Conservation (phyloP, 1,140 invertebrate genomes). For the Maconellicoccus hirsutus region DNA sequence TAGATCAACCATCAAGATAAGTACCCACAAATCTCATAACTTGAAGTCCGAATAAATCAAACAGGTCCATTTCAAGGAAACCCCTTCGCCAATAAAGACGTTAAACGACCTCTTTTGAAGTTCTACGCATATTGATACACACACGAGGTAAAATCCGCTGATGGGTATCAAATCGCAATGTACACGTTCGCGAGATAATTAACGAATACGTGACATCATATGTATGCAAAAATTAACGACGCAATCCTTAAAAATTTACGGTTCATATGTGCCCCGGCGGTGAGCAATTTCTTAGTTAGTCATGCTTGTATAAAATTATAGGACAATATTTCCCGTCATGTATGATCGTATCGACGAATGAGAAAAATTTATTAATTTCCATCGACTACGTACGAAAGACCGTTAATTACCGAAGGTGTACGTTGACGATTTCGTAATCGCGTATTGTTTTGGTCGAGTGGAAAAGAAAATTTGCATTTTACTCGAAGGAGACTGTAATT, state of each 20-base stretch:
- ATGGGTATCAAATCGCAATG: no score
- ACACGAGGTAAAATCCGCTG: no score
- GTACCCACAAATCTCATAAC: no score
- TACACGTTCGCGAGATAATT: background rate
- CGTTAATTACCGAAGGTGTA: background rate
- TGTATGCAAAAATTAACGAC: background rate
- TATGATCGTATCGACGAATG: background rate
- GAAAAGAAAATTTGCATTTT: background rate
- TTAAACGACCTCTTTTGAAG: no score
- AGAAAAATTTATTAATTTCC: background rate
- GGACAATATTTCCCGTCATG: conserved; percentile 8
- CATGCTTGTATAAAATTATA: background rate
- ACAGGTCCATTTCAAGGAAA: no score
- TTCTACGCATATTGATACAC: background rate
- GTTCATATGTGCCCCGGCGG: no score
- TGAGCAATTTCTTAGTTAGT: no score
- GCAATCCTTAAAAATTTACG: background rate
- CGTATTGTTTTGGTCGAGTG: background rate
- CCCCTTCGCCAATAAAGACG: no score
- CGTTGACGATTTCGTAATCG: background rate
- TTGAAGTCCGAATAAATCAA: no score
- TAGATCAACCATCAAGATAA: no score
- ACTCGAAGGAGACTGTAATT: conserved; percentile 2
- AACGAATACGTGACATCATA: background rate
- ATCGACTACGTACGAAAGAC: background rate